These are phyloP conservation scores for Tribolium castaneum DNA, from an alignment of 1,140 invertebrate genomes.

Conservation along the genomic window DNA sequence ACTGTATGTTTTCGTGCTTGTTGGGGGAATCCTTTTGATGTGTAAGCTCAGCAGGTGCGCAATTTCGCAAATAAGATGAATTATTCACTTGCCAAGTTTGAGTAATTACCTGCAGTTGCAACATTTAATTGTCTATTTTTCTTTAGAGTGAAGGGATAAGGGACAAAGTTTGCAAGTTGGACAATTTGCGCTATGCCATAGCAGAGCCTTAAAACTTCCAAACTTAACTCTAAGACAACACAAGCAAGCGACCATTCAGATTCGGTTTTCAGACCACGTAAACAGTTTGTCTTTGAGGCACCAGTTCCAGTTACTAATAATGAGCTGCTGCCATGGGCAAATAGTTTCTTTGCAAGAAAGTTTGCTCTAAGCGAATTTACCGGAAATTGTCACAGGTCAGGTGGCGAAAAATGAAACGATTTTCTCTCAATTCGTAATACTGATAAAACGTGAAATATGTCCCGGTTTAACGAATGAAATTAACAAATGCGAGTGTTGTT, in stretches of 20 bases:
- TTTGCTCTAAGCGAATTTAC: background rate
- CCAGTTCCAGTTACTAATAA: conserved; percentile 19
- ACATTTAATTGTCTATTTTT: background rate
- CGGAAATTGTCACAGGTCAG: background rate
- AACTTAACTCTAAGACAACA: conserved; percentile 18
- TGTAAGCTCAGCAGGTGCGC: no score
- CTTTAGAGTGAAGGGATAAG: background rate
- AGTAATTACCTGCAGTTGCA: no score
- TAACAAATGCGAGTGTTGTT: background rate
- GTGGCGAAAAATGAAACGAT: background rate
- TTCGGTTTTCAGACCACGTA: conserved; percentile 14
- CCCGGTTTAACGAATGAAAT: background rate
- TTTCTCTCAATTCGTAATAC: background rate
- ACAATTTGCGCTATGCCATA: conserved; percentile 16
- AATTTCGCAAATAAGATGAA: no score
- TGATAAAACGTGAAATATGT: background rate
- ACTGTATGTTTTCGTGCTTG: no score
- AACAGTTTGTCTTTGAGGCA: conserved; percentile 18
- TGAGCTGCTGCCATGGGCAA: background rate
- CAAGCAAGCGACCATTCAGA: conserved; percentile 12
- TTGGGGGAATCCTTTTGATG: no score
- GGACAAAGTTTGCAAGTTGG: conserved; percentile 1
- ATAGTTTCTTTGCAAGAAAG: background rate
- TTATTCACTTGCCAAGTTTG: no score
- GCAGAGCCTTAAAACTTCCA: conserved; percentile 6